phyloP scores from a whole-genome alignment of 2,888 invertebrate species.

The Brachypterus glaber region DNA sequence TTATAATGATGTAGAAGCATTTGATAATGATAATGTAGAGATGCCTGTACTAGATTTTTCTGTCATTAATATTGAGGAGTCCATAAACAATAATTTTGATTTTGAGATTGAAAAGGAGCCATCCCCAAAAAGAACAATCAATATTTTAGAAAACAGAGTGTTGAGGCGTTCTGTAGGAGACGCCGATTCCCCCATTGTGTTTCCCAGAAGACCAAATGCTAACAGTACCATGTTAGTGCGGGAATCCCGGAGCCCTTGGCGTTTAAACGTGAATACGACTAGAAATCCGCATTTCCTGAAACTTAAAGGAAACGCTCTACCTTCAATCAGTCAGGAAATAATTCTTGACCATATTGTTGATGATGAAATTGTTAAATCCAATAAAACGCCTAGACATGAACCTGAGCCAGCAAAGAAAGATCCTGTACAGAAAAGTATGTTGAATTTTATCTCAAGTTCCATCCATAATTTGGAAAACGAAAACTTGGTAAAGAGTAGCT shows the following conservation, averaged over 20 bases:
- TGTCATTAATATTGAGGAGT: too few relatives aligned
- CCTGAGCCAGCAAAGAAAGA: constrained; percentile 3
- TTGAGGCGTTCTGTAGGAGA: too few relatives aligned
- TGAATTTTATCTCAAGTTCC: constrained; percentile 11
- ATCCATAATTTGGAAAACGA: constrained; percentile 10
- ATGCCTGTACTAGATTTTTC: too few relatives aligned
- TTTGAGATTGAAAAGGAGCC: too few relatives aligned
- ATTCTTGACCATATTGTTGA: constrained; percentile 22
- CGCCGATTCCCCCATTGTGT: neutral
- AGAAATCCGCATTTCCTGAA: constrained; percentile 23
- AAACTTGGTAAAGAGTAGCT: constrained; percentile 7
- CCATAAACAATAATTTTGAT: too few relatives aligned
- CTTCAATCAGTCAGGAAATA: constrained; percentile 23
- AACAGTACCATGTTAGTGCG: constrained; percentile 14
- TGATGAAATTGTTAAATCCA: constrained; percentile 16
- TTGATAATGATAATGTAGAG: too few relatives aligned
- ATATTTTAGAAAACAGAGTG: too few relatives aligned
- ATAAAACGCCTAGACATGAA: neutral
- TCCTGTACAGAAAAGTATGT: constrained; percentile 17
- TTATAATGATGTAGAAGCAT: too few relatives aligned
- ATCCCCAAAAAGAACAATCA: too few relatives aligned
- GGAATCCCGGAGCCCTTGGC: constrained; percentile 19
- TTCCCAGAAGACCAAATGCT: constrained; percentile 12
- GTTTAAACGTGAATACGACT: constrained; percentile 16
- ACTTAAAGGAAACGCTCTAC: constrained; percentile 21